Evolutionary conservation across 1,140 invertebrate genomes (phyloP), one percentile per base, ranked within the genome.

Genomic region (Zaprionus capensis): DNA sequence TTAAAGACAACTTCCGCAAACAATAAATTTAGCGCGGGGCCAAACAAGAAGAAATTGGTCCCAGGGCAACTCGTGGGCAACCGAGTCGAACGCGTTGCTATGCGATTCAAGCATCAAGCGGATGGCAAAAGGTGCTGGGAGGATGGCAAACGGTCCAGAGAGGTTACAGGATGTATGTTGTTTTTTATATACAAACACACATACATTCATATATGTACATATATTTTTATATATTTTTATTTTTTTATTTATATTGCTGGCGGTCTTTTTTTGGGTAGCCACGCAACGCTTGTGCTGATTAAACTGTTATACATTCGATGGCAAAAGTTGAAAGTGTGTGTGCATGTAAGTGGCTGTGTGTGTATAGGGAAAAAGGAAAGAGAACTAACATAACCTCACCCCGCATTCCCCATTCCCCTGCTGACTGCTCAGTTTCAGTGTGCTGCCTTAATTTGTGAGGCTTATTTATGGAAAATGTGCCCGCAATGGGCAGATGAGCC

Each of bases 1-100:
- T 88, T 88, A 88, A 88, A 88, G 81, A 90, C 84, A 90, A 84
- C 81, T 88, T 88, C 84, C 84, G 84, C 75, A 81, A 88, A 84
- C 85, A 84, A 88, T 88, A 88, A 88, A 88, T 88, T 75, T 61
- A 66, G 69, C 74, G 58, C 62, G 68, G 68, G 31, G 31, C 75
- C 81, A 76, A 84, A 83, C 56, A 46, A 76, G 73, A 76, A 76
- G 78, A 70, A 75, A 78, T 74, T 58, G 64, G 65, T 75, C 72
- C 72, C 72, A 31, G 71, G 74, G 56, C 44, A 70, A 41, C 51
- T 59, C 17, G 26, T 55, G 38, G 61, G 51, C 55, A 61, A 41
- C 71, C 53, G 68, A 74, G 69, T 41, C 12, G 59, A 80, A 74
- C 63, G 66, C 69, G 49, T 58, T 64, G 61, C 28, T 53, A 20